A percentile compares a stretch with the other conserved stretches of the same genome.
Evolutionary conservation across 2,888 invertebrate genomes (phyloP).

Genomic region (Timandra comae): DNA sequence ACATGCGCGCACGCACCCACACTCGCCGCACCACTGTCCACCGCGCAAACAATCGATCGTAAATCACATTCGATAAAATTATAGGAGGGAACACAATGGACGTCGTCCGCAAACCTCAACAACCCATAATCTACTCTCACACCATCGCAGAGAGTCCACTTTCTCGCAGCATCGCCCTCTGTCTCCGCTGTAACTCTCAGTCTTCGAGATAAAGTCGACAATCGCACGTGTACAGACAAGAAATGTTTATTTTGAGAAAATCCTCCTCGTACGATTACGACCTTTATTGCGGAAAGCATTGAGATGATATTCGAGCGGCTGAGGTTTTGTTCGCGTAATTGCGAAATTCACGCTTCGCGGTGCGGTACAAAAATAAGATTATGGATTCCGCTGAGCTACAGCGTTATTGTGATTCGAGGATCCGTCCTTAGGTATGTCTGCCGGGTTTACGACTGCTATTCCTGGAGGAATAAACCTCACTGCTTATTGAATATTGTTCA

Average conservation of each 20-base stretch:
- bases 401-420: slow-evolving; percentile 77
- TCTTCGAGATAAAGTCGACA: slow-evolving; percentile 71
- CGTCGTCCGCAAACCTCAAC: slow-evolving; percentile 56
- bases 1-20: slow-evolving; percentile 58
- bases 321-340: slow-evolving; percentile 55
- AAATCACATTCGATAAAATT: slow-evolving; percentile 77
- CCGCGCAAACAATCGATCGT: slow-evolving; percentile 75
- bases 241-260: slow-evolving; percentile 72
- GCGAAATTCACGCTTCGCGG: slow-evolving; percentile 76
- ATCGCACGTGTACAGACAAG: slow-evolving; percentile 71
- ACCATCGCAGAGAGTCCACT: slow-evolving; percentile 59
- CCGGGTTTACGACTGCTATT: slow-evolving; percentile 70
- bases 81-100: slow-evolving; percentile 76
- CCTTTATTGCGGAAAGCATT: slow-evolving; percentile 38
- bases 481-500: slow-evolving; percentile 71
- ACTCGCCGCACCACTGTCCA: slow-evolving; percentile 62
- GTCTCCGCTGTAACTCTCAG: slow-evolving; percentile 51
- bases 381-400: slow-evolving; percentile 75
- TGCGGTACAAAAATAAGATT: slow-evolving; percentile 78
- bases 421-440: slow-evolving; percentile 75
- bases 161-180: slow-evolving; percentile 53
- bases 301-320: slow-evolving; percentile 44
- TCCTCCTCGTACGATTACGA: slow-evolving; percentile 37
- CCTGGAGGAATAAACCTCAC: slow-evolving; percentile 69
- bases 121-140: slow-evolving; percentile 58